Base-by-base conservation (phyloP, 1,140 invertebrate genomes). In the Pseudomyrmex flavicornis region DNA sequence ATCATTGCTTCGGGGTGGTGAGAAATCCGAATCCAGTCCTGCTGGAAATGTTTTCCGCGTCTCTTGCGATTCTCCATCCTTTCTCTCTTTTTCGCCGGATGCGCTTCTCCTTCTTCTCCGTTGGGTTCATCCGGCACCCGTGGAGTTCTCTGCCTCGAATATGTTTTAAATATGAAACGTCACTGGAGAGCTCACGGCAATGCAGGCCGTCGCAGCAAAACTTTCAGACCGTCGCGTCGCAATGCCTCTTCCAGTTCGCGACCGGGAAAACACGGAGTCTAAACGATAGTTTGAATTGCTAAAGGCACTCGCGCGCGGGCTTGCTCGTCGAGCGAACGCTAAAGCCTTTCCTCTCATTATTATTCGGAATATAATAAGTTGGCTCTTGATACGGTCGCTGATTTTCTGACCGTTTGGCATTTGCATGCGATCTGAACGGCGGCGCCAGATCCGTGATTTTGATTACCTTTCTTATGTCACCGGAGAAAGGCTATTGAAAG, bases 271-370 rank as follows among this genome's bases (percentile, higher is more conserved):
- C 69, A 70, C 46, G 20, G 56, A 85, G 61, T 59, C 84, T 59
- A 85, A 89, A 89, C 73, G 88, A 90, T 90, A 88, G 85, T 91
- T 90, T 86, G 89, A 90, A 91, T 90, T 88, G 90, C 89, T 88
- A 89, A 91, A 88, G 84, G 85, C 75, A 82, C 54, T 44, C 13
- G 26, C 68, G 50, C 56, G 26, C 58, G 69, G 59, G 54, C 5
- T 35, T 50, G 65, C 63, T 35, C 35, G 35, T 35, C 35, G 35
- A 35, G 35, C 35, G 5, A 35, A 5, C 35, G 35, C 35, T 7
- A 5, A 35, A 35, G 35, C 35, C 35, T 5, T 35, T 7, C 5
- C 72, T 17, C 82, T 83, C 79, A 89, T 87, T 89, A 89, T 84
- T 84, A 90, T 88, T 89, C 89, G 72, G 79, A 85, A 89, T 90